phyloP scores from a whole-genome alignment of 1,140 invertebrate genomes.

The Hyposmocoma kahamanoa region DNA sequence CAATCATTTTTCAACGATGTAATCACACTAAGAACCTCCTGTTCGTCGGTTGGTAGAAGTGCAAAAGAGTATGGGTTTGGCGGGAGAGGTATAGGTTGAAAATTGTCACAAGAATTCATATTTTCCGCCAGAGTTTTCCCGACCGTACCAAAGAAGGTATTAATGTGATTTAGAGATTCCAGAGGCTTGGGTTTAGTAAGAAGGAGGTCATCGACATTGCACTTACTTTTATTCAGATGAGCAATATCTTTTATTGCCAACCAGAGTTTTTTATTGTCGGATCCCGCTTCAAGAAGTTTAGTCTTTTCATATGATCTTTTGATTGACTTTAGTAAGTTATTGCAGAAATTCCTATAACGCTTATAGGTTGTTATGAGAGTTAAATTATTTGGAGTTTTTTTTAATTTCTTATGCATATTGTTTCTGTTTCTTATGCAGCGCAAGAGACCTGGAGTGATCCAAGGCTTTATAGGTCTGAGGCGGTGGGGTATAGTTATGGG shows the following conservation, averaged over 20 bases:
- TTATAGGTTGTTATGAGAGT: constrained; percentile 2
- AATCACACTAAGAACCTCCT: too few relatives aligned
- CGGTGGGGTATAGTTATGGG: neutral
- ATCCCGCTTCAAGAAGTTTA: neutral
- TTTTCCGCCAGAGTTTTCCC: neutral
- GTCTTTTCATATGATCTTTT: constrained; percentile 1
- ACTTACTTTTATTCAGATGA: neutral
- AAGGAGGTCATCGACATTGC: neutral
- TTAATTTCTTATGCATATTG: constrained; percentile 1
- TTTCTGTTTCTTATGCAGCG: constrained; percentile 1
- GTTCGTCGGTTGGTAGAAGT: too few relatives aligned
- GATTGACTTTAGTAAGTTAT: neutral
- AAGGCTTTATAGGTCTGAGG: neutral
- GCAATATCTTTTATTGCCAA: neutral
- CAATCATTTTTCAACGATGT: neutral
- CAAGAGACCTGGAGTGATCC: neutral
- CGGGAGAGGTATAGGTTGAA: neutral
- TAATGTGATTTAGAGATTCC: neutral
- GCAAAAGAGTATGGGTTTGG: neutral
- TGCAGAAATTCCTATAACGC: constrained; percentile 5
- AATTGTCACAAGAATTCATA: neutral
- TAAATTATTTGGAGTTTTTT: neutral
- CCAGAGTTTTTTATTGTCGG: neutral
- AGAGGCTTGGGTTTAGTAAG: too few relatives aligned
- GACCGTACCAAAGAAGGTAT: neutral